Percentiles rank a stretch among this genome's conserved stretches.
These are phyloP conservation scores for Sebastes reedi DNA, from an alignment of 2,797 vertebrate genomes.

Conservation along the genomic window DNA sequence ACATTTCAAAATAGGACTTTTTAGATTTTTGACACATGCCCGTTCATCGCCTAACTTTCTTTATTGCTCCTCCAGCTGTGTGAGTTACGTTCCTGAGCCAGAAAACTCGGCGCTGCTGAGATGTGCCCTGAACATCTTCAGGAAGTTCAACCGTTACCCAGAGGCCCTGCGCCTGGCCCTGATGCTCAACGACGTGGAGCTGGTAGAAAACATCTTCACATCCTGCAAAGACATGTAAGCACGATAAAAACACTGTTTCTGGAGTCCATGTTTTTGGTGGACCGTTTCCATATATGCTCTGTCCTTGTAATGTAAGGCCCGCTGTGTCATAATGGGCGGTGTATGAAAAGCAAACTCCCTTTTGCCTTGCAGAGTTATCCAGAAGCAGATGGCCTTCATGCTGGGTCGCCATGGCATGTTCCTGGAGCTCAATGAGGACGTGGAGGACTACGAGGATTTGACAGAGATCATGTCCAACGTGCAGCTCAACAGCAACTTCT, in stretches of 20 bases:
- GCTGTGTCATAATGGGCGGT: neutral
- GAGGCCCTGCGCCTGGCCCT: conserved; percentile 96
- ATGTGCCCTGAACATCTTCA: conserved; percentile 94
- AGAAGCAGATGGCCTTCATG: conserved; percentile 99
- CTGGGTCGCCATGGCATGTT: conserved; percentile 97
- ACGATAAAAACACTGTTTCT: neutral
- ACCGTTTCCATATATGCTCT: neutral
- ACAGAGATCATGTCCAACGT: conserved; percentile 99
- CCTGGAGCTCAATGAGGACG: conserved; percentile 96
- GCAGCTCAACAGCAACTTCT: conserved; percentile 98
- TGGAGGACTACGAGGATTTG: conserved; percentile 96
- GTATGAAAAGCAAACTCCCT: neutral
- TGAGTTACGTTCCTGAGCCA: conserved; percentile 96
- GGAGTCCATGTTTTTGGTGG: neutral
- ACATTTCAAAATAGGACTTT: neutral
- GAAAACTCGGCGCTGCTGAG: conserved; percentile 96
- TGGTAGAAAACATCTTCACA: conserved; percentile 98
- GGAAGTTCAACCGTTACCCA: conserved; percentile 95
- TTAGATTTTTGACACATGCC: neutral
- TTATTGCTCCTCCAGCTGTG: conserved; percentile 83
- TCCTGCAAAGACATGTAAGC: conserved; percentile 98
- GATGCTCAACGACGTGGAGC: conserved; percentile 96
- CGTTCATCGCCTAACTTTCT: neutral
- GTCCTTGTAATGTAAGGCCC: neutral
- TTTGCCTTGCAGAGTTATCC: conserved; percentile 86